Conservation (phyloP, 1,140 invertebrate genomes). For the Drosophila rufa region DNA sequence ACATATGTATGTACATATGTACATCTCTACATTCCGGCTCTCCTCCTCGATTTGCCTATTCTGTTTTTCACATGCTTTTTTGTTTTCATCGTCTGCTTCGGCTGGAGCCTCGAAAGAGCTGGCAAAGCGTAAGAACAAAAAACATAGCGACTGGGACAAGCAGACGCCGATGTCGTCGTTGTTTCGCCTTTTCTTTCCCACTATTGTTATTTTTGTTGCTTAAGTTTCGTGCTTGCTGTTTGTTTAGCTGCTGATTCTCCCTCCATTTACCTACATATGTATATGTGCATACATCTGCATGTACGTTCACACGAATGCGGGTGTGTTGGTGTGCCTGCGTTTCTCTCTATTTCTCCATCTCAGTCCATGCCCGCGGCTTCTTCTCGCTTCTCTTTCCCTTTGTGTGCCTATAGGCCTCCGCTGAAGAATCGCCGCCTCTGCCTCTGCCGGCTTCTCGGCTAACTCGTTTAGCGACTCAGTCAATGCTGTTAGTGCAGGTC, state of each 20-base stretch:
- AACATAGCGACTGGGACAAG: constrained; percentile 57
- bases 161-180: constrained; percentile 46
- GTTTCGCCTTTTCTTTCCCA: constrained; percentile 12
- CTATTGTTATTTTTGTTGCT: constrained; percentile 36
- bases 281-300: neutral
- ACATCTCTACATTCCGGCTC: constrained; percentile 4
- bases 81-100: constrained; percentile 81
- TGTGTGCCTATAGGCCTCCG: constrained; percentile 70
- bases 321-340: constrained; percentile 26
- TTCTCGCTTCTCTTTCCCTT: constrained; percentile 40
- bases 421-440: constrained; percentile 47
- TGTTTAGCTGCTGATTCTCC: constrained; percentile 65
- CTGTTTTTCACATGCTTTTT: constrained; percentile 74
- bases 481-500: constrained; percentile 29
- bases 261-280: constrained; percentile 55
- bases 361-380: constrained; percentile 1
- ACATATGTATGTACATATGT: neutral
- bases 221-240: constrained; percentile 50
- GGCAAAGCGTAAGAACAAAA: constrained; percentile 51
- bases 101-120: constrained; percentile 41
- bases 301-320: neutral
- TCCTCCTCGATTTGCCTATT: constrained; percentile 37
- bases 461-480: constrained; percentile 67
- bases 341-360: constrained; percentile 32
- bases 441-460: constrained; percentile 31